Evolutionary conservation across 2,888 invertebrate genomes (phyloP), one percentile per base, ranked within the genome.

Genomic region (Polylopha cassiicola): DNA sequence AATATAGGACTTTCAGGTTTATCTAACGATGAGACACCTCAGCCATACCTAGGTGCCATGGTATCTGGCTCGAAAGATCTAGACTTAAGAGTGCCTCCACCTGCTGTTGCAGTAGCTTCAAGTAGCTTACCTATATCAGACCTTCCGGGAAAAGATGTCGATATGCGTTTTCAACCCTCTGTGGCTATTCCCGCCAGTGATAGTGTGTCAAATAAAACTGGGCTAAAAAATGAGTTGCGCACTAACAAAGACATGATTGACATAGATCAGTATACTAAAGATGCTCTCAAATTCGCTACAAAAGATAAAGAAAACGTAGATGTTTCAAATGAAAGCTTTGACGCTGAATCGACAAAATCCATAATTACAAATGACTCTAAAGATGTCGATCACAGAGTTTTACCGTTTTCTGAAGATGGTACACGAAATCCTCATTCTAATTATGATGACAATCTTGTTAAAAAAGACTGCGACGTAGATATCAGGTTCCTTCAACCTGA

Each of bases 221-320:
- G 36, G n/a, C 46, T 33, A 14, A 61, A 59, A 46, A 70, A 61
- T 47, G 73, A 80, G 29, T 38, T 55, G 4, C 65, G 60, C 33
- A 32, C 48, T 13, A 73, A 58, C 56, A 85, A 75, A 51, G 84
- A 84, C 57, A 76, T 72, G 62, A 82, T 86, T 48, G 86, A 87
- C 48, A 85, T 86, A 44, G 86, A 87, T 57, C 87, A 87, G 48
- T 87, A 87, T 44, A 86, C 86, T 37, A 86, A 87, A 68, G 86
- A 87, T 58, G 87, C 86, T 16, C 61, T 86, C 37, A 86, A 86
- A 57, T 86, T 85, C 59, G 85, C 73, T 30, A 63, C 69, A 6
- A 82, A 82, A 55, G 86, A 86, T 54, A 85, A 84, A 46, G 84
- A 85, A 62, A 81, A 81, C 50, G 75, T 76, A 43, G 80, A 82